Evolutionary conservation across 92 coral and sea anemone species (phyloP).

Genomic region (Palythoa grandiflora): DNA sequence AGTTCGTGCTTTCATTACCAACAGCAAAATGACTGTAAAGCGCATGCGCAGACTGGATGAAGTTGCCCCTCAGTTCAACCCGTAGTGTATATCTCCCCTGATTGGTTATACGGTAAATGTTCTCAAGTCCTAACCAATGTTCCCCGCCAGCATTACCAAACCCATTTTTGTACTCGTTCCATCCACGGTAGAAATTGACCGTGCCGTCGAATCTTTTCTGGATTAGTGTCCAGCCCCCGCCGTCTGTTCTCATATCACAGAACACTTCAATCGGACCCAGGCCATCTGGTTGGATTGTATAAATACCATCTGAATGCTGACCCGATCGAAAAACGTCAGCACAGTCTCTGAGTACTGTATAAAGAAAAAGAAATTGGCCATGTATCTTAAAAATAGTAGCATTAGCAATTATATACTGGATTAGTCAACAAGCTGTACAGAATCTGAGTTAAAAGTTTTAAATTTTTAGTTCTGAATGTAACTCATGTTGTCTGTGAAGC

Average conservation of each 20-base stretch:
- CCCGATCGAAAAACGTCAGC: conserved; percentile 73
- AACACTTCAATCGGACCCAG: conserved; percentile 69
- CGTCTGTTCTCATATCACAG: conserved; percentile 81
- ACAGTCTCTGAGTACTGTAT: conserved; percentile 58
- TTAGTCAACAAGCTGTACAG: no score
- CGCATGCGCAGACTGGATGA: conserved; percentile 59
- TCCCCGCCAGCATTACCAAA: conserved; percentile 41
- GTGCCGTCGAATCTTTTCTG: conserved; percentile 79
- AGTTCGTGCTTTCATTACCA: conserved; percentile 50
- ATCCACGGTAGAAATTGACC: conserved; percentile 73
- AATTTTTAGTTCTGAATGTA: no score
- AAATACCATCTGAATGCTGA: conserved; percentile 65
- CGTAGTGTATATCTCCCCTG: conserved; percentile 56
- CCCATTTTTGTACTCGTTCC: conserved; percentile 67
- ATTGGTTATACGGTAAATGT: conserved; percentile 60
- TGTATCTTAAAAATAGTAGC: no score
- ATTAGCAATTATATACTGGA: no score
- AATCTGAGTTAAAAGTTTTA: no score
- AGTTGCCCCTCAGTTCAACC: conserved; percentile 56
- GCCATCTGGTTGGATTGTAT: conserved; percentile 78
- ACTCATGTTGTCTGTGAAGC: no score
- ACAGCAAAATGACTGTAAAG: conserved; percentile 59
- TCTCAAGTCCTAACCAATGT: conserved; percentile 65
- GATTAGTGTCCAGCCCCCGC: conserved; percentile 92
- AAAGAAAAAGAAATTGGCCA: neutral